Conservation (phyloP, 2,113 vertebrate genomes). For the Trichechus manatus region DNA sequence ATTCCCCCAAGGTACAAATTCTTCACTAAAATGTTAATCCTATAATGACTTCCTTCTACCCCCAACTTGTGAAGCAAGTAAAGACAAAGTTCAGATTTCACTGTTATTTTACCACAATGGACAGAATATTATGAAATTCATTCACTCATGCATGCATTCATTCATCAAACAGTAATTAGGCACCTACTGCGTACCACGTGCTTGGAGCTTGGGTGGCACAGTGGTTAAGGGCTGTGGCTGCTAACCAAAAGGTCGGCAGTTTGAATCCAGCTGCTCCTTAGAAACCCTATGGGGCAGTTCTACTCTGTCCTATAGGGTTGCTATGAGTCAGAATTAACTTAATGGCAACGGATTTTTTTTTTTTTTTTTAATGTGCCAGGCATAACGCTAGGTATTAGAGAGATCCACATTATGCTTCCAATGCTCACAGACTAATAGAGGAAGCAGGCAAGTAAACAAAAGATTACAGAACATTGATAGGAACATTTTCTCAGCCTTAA, state of each 20-base stretch:
- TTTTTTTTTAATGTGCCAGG: background rate
- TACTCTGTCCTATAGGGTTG: no score
- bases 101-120: background rate
- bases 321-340: no score
- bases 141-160: background rate
- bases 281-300: no score
- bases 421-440: background rate
- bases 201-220: no score
- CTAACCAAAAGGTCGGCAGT: no score
- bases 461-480: background rate
- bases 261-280: no score
- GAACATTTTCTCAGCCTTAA: background rate
- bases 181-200: background rate
- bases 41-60: background rate
- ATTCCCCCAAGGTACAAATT: background rate
- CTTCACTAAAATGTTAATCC: constrained; percentile 26
- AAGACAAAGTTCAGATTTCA: constrained; percentile 5
- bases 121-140: background rate
- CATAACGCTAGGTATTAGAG: background rate
- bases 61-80: background rate
- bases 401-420: background rate
- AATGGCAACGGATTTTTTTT: no score
- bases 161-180: background rate
- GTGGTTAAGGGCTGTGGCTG: no score
- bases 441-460: background rate